These are phyloP conservation scores for Zeuzera pyrina DNA, from an alignment of 2,888 invertebrate genomes.

Conservation along the genomic window DNA sequence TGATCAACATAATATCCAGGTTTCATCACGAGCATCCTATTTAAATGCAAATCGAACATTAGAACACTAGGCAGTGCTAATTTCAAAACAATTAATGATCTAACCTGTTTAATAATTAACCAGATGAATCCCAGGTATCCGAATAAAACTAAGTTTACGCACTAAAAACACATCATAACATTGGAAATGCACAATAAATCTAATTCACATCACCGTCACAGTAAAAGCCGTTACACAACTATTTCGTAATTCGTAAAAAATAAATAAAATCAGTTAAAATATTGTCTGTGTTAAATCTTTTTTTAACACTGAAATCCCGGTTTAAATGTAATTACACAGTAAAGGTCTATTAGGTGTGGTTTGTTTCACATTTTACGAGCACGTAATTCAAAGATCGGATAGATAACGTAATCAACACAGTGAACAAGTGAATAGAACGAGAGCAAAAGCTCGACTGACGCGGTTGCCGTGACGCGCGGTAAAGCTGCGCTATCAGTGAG, in stretches of 20 bases:
- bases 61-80: no score
- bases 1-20: no score
- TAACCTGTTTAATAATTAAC: no score
- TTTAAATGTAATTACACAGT: slow-evolving; percentile 9
- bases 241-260: slow-evolving; percentile 11
- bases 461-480: slow-evolving; percentile 23
- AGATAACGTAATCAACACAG: not conserved
- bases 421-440: slow-evolving; percentile 18
- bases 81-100: no score
- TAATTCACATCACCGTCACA: slow-evolving; percentile 25
- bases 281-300: slow-evolving; percentile 5
- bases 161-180: slow-evolving; percentile 21
- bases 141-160: slow-evolving; percentile 15
- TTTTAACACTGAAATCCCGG: slow-evolving; percentile 34
- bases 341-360: slow-evolving; percentile 7
- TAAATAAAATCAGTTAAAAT: slow-evolving; percentile 4
- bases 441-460: slow-evolving; percentile 35
- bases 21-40: no score
- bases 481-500: not conserved
- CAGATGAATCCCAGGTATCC: slow-evolving; percentile 20
- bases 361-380: slow-evolving; percentile 22
- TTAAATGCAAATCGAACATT: no score
- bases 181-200: slow-evolving; percentile 18
- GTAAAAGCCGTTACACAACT: slow-evolving; percentile 23
- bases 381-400: slow-evolving; percentile 16